These are phyloP conservation scores for Panthera leo DNA, from an alignment of 2,113 vertebrate genomes.

Conservation along the genomic window DNA sequence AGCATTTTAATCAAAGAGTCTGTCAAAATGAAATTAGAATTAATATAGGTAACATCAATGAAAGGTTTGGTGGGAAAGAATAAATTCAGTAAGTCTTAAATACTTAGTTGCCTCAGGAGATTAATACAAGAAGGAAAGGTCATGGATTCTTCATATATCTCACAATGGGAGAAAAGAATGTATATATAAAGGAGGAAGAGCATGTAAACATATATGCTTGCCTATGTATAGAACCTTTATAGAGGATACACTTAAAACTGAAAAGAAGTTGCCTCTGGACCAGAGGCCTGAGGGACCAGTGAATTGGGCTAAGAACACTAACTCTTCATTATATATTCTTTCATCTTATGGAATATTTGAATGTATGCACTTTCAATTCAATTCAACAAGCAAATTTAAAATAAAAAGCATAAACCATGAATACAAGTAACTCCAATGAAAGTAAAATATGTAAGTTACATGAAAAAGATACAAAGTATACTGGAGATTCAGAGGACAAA, in stretches of 20 bases:
- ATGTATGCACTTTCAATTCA: background rate
- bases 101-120: background rate
- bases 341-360: background rate
- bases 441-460: background rate
- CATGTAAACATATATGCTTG: background rate
- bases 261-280: background rate
- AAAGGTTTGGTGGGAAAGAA: constrained; percentile 1
- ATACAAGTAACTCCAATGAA: background rate
- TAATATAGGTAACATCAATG: background rate
- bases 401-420: constrained; percentile 40
- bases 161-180: background rate
- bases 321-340: background rate
- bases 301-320: background rate
- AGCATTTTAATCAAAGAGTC: constrained; percentile 33
- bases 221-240: background rate
- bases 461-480: constrained; percentile 3
- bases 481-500: background rate
- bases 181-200: background rate
- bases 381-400: background rate
- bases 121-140: background rate
- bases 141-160: background rate
- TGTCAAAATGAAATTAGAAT: background rate
- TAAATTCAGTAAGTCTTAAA: constrained; percentile 22
- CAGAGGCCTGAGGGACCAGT: background rate
- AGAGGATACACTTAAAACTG: background rate